These are phyloP conservation scores for Sitobion miscanthi DNA, from an alignment of 1,140 invertebrate species.

Conservation along the genomic window DNA sequence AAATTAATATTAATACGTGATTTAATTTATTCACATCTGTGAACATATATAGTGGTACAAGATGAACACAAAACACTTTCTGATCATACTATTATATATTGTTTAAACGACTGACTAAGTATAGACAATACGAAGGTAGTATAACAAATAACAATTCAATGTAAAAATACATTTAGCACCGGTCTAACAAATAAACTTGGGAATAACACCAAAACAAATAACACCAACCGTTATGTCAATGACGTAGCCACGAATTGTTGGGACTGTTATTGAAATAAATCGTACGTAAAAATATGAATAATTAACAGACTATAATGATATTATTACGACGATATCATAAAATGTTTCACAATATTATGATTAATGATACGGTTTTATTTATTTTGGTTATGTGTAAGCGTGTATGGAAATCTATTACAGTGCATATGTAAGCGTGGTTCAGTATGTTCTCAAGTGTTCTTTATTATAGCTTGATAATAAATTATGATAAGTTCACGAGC, in stretches of 20 bases:
- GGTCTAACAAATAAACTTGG: neutral
- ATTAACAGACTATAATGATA: too few relatives aligned
- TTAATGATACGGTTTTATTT: neutral
- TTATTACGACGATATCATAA: too few relatives aligned
- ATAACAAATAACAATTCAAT: too few relatives aligned
- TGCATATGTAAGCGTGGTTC: too few relatives aligned
- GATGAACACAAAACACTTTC: neutral
- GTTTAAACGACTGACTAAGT: neutral
- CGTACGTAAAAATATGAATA: neutral
- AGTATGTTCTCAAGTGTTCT: neutral
- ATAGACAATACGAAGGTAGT: neutral
- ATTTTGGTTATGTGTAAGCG: neutral
- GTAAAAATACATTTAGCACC: neutral
- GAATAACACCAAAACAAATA: neutral
- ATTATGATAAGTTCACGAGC: neutral
- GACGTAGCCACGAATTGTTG: neutral
- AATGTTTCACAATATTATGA: too few relatives aligned
- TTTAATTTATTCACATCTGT: neutral
- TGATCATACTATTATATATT: neutral
- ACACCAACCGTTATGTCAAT: neutral
- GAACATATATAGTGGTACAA: neutral
- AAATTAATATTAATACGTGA: neutral
- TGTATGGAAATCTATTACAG: neutral
- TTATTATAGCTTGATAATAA: neutral
- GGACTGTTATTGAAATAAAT: neutral